Percentiles rank a stretch among this genome's conserved stretches.
Conservation (phyloP, 2,888 invertebrate species). For the Neocrepidodera transversa region DNA sequence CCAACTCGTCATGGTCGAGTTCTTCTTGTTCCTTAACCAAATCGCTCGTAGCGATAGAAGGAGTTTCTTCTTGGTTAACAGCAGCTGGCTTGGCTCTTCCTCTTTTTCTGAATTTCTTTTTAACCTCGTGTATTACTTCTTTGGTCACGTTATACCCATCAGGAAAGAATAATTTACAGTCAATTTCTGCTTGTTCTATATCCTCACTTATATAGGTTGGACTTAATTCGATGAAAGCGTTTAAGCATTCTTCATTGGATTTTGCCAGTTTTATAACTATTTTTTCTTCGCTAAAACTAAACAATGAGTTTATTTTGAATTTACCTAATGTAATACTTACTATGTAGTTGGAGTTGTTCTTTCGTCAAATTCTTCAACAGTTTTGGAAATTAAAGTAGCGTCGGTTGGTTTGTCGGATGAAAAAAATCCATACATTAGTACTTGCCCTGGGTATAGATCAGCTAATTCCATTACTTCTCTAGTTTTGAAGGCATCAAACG, state of each 20-base stretch:
- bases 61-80: conserved; percentile 38
- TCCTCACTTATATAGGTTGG: conserved; percentile 75
- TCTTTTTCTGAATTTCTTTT: conserved; percentile 65
- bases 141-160: conserved; percentile 67
- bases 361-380: conserved; percentile 66
- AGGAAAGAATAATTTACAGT: conserved; percentile 74
- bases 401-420: conserved; percentile 66
- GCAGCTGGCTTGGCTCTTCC: conserved; percentile 38
- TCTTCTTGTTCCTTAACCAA: conserved; percentile 35
- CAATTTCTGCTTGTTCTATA: conserved; percentile 68
- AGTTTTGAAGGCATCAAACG: conserved; percentile 74
- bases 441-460: conserved; percentile 61
- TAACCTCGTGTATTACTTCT: conserved; percentile 58
- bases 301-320: too few species aligned
- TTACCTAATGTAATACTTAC: too few species aligned
- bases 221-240: conserved; percentile 68
- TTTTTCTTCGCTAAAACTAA: conserved; percentile 67
- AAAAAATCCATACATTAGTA: conserved; percentile 75
- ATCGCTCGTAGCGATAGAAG: conserved; percentile 34
- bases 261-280: conserved; percentile 73
- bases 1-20: conserved; percentile 37
- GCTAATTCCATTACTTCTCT: conserved; percentile 67
- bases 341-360: conserved; percentile 64
- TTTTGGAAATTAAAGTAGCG: conserved; percentile 71
- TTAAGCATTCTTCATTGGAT: conserved; percentile 69